Base-by-base conservation (phyloP, 2,888 invertebrate species). In the Eutolmus rufibarbis region DNA sequence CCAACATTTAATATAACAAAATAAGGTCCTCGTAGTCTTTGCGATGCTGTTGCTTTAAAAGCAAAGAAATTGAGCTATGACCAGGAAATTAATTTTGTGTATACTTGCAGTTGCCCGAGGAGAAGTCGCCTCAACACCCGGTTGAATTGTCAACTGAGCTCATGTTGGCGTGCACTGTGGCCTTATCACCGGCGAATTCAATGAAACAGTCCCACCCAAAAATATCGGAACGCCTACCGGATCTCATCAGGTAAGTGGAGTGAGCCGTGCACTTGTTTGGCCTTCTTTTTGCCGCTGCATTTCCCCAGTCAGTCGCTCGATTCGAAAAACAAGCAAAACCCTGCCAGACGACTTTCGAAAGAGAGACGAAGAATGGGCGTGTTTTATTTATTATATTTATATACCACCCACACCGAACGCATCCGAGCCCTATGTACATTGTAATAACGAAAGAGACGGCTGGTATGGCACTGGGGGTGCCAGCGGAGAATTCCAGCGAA, bases 191-290 rank as follows among this genome's bases (percentile, higher is more conserved):
- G 89, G 91, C 91, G 89, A 92, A 92, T 89, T 90, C 91, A 86
- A 92, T 92, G 91, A 92, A 92, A 89, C 91, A 91, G 90, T 91
- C 92, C 91, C 92, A 92, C 91, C 92, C 93, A 89, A 92, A 92
- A 91, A 91, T 93, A 89, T 89, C 91, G 92, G 92, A 92, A 92
- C 93, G 93, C 91, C 92, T 93, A 91, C 92, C 93, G 90, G 93
- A 93, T 91, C 89, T 93, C 90, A 91, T 93, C 91, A 92, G 92
- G 93, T 93, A 90, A 92, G 92, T 92, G 14, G 31, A 85, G 14
- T 12, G 34, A 79, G 40, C 51, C 57, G 16, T 57, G 74, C 74
- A n/a, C 74, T 86, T 76, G 46, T 23, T 46, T 66, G 66, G 66
- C 66, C 66, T 66, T 66, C 82, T 85, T 77, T 88, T 86, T 51